These are phyloP conservation scores for Styela clava DNA, from an alignment of 23 tunicate genomes.

Conservation along the genomic window DNA sequence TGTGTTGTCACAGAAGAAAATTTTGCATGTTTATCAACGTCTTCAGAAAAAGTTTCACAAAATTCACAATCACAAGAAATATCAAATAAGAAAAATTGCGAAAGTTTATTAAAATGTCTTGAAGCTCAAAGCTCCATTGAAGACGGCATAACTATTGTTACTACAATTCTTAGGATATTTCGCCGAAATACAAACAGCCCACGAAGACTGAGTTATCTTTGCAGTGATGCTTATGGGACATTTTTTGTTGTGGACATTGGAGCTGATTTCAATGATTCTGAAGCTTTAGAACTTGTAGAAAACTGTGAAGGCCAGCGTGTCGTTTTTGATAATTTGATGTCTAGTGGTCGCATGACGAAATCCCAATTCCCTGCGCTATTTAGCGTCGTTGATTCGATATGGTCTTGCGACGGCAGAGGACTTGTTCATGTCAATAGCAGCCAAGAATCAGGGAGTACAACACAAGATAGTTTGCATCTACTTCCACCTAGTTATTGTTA, in stretches of 20 bases:
- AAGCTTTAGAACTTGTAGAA: background rate
- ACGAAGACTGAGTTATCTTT: background rate
- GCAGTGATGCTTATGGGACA: conserved; percentile 15
- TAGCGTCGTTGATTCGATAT: conserved; percentile 11
- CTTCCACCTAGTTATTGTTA: conserved; percentile 21
- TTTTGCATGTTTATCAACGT: too few relatives aligned
- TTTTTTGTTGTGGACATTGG: background rate
- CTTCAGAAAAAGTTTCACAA: background rate
- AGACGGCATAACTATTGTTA: conserved; percentile 6
- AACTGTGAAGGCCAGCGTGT: conserved; percentile 21
- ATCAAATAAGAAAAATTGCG: background rate
- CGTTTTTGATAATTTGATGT: background rate
- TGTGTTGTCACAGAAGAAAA: background rate
- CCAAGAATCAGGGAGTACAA: background rate
- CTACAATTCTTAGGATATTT: conserved; percentile 14
- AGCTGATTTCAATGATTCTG: background rate
- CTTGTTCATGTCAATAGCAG: background rate
- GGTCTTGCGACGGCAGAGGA: background rate
- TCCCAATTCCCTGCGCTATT: conserved; percentile 16
- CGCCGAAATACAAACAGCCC: background rate
- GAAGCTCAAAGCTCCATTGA: background rate
- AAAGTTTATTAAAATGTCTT: conserved; percentile 9
- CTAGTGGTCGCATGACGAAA: background rate
- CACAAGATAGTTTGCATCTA: background rate
- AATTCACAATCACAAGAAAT: background rate